Conservation (phyloP, 2,113 vertebrate species). For the Centropus bengalensis region DNA sequence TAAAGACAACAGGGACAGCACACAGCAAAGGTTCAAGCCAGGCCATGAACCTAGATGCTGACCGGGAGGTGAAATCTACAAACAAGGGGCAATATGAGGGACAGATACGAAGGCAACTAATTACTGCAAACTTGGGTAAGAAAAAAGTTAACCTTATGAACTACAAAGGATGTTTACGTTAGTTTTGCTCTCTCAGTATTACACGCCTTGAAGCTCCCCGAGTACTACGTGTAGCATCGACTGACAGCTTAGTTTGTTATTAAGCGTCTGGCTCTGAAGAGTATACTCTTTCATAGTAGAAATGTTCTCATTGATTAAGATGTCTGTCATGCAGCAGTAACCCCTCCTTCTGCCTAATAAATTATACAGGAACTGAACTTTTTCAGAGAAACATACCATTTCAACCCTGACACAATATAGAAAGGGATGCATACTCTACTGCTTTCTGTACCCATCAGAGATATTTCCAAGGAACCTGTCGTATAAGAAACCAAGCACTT, state of each 20-base stretch:
- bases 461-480: neutral
- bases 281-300: neutral
- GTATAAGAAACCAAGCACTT: neutral
- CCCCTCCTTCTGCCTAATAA: neutral
- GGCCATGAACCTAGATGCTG: neutral
- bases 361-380: neutral
- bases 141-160: conserved; percentile 12
- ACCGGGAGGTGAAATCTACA: neutral
- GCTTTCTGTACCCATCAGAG: neutral
- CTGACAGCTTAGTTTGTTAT: neutral
- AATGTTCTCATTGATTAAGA: neutral
- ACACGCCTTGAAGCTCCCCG: neutral
- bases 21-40: neutral
- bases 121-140: neutral
- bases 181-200: neutral
- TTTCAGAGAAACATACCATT: neutral
- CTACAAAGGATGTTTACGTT: conserved; percentile 23
- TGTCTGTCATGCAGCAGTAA: neutral
- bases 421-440: neutral
- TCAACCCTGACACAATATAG: neutral
- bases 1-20: neutral
- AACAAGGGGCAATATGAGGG: neutral
- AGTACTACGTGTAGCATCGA: neutral
- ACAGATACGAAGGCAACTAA: neutral
- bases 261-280: neutral